A percentile compares a stretch with the other conserved stretches of the same genome.
Conservation (phyloP, 2,113 vertebrate species). For the Leucoraja erinaceus region DNA sequence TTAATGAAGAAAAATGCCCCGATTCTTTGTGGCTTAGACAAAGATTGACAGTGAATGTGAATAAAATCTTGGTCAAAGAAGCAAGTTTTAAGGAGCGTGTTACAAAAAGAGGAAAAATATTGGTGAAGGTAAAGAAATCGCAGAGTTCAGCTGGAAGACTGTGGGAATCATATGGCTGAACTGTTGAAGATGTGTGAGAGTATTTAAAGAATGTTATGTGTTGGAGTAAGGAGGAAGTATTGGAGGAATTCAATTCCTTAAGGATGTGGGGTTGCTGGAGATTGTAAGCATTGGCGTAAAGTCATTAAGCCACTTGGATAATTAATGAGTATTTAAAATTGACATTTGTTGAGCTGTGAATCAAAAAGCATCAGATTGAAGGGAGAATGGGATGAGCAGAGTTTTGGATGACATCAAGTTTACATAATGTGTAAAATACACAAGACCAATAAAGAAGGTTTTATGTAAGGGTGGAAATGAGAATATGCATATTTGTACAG, state of each 20-base stretch:
- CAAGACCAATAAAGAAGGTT: neutral
- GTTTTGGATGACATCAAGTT: neutral
- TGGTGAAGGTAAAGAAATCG: neutral
- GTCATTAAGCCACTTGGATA: no score
- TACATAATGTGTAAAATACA: neutral
- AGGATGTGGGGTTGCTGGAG: no score
- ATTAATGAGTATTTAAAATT: neutral
- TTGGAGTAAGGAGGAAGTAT: no score
- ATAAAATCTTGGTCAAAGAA: neutral
- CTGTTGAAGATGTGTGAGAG: neutral
- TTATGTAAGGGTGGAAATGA: neutral
- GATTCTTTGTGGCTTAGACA: neutral
- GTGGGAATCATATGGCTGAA: no score
- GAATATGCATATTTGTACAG: neutral
- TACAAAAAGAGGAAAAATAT: neutral
- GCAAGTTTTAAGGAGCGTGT: neutral
- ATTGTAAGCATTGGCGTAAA: no score
- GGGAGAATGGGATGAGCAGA: neutral
- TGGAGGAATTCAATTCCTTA: no score
- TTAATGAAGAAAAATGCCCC: no score
- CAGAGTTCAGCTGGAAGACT: neutral
- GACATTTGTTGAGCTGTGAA: neutral
- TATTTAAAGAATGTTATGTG: no score
- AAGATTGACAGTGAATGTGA: neutral
- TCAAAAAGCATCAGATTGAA: no score